A percentile compares a stretch with the other conserved stretches of the same genome.
These are phyloP conservation scores for Choloepus hoffmanni DNA, from an alignment of 2,113 vertebrate genomes.

Conservation along the genomic window DNA sequence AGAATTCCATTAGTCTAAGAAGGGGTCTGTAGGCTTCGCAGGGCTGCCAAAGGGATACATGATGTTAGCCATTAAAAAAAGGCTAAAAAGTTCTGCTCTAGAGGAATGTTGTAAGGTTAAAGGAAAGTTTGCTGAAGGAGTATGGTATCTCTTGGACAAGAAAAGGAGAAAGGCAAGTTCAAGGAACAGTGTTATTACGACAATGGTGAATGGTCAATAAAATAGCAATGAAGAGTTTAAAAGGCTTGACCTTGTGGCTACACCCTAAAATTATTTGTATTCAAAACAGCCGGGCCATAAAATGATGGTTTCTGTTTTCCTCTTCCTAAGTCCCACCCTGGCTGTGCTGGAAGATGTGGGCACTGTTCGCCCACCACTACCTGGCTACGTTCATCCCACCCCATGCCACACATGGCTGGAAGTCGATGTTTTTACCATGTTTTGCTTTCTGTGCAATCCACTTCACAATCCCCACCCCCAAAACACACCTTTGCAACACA, in stretches of 20 bases:
- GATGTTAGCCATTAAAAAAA: not conserved
- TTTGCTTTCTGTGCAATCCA: too few relatives aligned
- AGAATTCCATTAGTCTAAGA: not conserved
- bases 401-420: not conserved
- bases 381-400: accelerated
- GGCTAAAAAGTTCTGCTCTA: not conserved
- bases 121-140: accelerated
- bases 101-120: not conserved
- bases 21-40: not conserved
- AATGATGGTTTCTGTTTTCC: not conserved
- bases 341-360: not conserved
- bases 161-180: not conserved
- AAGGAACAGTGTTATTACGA: accelerated
- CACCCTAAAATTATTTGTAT: not conserved
- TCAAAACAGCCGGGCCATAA: not conserved
- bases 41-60: accelerated
- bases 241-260: not conserved
- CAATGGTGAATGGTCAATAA: accelerated
- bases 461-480: accelerated
- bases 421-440: not conserved
- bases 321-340: not conserved
- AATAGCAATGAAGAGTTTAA: accelerated
- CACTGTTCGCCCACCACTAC: accelerated
- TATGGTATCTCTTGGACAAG: not conserved
- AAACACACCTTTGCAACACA: accelerated